Base-by-base conservation (phyloP, 2,888 invertebrate species). In the Platynereis dumerilii region DNA sequence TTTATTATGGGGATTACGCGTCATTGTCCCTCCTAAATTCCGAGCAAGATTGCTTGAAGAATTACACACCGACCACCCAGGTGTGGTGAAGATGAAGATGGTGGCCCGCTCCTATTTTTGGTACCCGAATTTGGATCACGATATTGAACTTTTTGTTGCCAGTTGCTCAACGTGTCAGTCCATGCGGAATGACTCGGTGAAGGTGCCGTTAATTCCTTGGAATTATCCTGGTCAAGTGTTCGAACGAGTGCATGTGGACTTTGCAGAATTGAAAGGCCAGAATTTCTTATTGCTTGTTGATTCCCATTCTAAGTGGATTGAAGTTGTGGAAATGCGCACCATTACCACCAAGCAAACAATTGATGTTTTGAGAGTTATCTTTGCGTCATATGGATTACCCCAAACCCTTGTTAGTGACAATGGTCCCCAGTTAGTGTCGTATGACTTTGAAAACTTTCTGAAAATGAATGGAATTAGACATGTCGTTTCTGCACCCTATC, bases 201-300 rank as follows among this genome's bases (percentile, higher is more conserved):
- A 55, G 22, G 68, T 72, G n/a, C 71, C 74, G 1, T 48, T 76
- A 10, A 73, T 75, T 48, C 72, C 72, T 2, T 79, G 75, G 76
- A 64, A 69, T 53, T 72, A 60, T 53, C 75, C 77, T 10, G 60
- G 57, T n/a, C 60, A 64, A 29, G 70, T 74, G 20, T 79, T 74
- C 76, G 60, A 60, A 10, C 58, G 76, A 12, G 12, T 78, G 1
- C 76, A 77, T 45, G 52, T 76, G n/a, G 76, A 78, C 55, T 74
- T 69, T 60, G 76, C 76, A 17, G 74, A 71, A 26, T 72, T 67
- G 44, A 62, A 70, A 42, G 12, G 63, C 52, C 70, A 68, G 2
- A 56, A 60, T 53, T 70, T 67, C 56, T 62, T 77, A 15, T 54
- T 76, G 3, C 24, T 72, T 12, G 61, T 74, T 1, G 73, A 77